phyloP scores from a whole-genome alignment of 2,113 vertebrate genomes.

The Eretmochelys imbricata region DNA sequence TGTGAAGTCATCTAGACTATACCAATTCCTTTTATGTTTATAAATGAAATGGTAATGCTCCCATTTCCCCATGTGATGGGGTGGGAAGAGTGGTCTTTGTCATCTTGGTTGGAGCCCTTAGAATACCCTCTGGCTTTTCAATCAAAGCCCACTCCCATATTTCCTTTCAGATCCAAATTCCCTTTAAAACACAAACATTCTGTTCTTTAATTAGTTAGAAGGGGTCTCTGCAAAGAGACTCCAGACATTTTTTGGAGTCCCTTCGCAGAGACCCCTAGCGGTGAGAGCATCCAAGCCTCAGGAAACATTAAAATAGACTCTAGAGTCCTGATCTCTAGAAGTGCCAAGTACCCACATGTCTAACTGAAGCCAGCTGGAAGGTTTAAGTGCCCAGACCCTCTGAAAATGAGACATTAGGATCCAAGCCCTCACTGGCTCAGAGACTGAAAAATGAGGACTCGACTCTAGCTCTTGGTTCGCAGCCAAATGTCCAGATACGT shows the following conservation, averaged over 20 bases:
- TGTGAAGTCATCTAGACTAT: background rate
- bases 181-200: background rate
- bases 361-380: background rate
- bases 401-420: too few relatives aligned
- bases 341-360: background rate
- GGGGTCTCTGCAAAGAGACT: background rate
- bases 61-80: background rate
- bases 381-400: accelerated
- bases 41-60: background rate
- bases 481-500: background rate
- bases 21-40: background rate
- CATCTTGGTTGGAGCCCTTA: background rate
- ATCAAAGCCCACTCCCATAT: background rate
- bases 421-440: too few relatives aligned
- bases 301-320: background rate
- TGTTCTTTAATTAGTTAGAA: background rate
- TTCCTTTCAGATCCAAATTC: background rate
- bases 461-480: background rate
- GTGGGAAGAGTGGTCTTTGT: background rate
- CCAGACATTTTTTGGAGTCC: background rate
- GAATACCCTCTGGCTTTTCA: background rate
- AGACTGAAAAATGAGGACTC: too few relatives aligned
- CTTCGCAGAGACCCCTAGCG: too few relatives aligned
- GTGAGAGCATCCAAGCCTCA: background rate
- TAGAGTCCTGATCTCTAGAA: background rate